Conservation (phyloP, 2,888 invertebrate genomes). For the Synanthedon tipuliformis region DNA sequence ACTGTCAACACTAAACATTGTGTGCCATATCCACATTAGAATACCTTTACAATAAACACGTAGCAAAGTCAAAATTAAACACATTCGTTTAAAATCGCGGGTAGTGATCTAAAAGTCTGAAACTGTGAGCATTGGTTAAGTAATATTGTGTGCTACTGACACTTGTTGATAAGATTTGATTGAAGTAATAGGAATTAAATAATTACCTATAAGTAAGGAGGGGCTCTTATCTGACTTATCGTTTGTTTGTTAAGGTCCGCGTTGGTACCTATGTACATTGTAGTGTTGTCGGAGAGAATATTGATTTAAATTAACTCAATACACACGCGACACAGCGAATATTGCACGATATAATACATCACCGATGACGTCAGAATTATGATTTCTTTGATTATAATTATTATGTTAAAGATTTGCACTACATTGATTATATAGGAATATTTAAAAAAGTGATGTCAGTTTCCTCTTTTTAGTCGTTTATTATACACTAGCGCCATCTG, state of each 20-base stretch:
- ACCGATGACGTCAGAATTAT: no score
- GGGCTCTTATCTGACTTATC: slow-evolving; percentile 58
- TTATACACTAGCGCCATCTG: no score
- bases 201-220: slow-evolving; percentile 16
- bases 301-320: no score
- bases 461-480: no score
- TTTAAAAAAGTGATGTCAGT: no score
- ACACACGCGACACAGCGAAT: no score
- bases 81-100: background rate
- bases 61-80: background rate
- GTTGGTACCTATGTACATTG: background rate
- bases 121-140: background rate
- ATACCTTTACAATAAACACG: background rate
- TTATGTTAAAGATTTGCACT: no score
- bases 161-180: slow-evolving; percentile 49
- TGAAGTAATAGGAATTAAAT: slow-evolving; percentile 27
- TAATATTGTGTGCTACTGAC: slow-evolving; percentile 1
- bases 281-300: background rate
- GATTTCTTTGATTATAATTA: no score
- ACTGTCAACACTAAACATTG: slow-evolving; percentile 28
- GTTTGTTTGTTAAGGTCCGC: slow-evolving; percentile 39
- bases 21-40: slow-evolving; percentile 35
- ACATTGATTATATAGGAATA: no score
- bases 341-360: no score
- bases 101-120: background rate